phyloP scores from a whole-genome alignment of 2,888 invertebrate genomes.

The Alviniconcha strummeri region DNA sequence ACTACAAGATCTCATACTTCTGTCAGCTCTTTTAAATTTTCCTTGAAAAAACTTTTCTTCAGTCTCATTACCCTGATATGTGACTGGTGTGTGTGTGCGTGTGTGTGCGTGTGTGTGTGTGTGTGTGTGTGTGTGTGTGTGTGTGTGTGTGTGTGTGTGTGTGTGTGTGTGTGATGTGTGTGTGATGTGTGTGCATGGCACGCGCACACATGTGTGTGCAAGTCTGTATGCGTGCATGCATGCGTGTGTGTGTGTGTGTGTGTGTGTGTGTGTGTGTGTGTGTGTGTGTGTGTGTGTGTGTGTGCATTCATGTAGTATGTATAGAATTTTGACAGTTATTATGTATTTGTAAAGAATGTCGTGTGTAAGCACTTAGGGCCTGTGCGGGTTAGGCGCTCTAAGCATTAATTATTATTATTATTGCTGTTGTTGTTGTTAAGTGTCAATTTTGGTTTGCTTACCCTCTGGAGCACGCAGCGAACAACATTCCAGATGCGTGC shows the following conservation, averaged over 20 bases:
- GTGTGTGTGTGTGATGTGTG: neutral
- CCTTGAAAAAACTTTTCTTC: too few relatives aligned
- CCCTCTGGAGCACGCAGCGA: slow-evolving; percentile 22
- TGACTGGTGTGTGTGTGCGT: neutral
- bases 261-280: neutral
- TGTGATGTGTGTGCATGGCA: neutral
- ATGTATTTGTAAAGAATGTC: too few relatives aligned
- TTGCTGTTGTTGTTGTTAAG: too few relatives aligned
- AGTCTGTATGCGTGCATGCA: neutral
- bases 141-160: neutral
- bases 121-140: neutral
- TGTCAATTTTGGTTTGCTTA: neutral
- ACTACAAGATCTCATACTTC: too few relatives aligned
- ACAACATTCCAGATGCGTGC: slow-evolving; percentile 22
- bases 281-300: neutral
- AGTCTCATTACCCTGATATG: too few relatives aligned
- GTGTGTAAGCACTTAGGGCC: too few relatives aligned
- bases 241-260: neutral
- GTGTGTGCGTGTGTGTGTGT: neutral
- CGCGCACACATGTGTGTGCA: neutral
- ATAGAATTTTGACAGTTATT: neutral
- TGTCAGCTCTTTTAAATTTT: too few relatives aligned
- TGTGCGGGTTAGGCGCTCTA: too few relatives aligned
- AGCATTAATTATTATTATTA: too few relatives aligned
- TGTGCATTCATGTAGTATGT: neutral